phyloP scores from a whole-genome alignment of 2,797 vertebrate genomes.

The Holocentrus rufus region DNA sequence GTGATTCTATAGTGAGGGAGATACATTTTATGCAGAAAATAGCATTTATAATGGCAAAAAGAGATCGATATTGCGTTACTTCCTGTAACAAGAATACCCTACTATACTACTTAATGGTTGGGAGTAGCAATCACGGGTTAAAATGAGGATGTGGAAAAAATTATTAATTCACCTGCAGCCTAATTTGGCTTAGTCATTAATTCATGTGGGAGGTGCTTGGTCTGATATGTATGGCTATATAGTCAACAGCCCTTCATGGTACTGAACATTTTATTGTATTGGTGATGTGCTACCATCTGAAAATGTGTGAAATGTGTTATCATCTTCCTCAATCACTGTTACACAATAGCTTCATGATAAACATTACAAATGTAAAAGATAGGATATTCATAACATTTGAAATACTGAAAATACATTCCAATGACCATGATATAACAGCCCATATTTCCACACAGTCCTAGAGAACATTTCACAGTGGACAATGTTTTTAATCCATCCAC shows the following conservation, averaged over 20 bases:
- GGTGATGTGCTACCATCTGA: not conserved
- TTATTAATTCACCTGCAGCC: not conserved
- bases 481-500: constrained; percentile 71
- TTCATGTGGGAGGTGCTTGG: not conserved
- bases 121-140: not conserved
- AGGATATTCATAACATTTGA: not conserved
- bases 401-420: not conserved
- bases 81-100: not conserved
- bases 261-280: not conserved
- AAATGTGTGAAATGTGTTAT: not conserved
- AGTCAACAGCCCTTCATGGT: not conserved
- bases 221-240: not conserved
- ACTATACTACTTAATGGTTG: not conserved
- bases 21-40: too few species aligned
- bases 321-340: not conserved
- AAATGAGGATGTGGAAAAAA: not conserved
- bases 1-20: not conserved
- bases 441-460: not conserved
- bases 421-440: not conserved
- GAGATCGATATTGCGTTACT: not conserved
- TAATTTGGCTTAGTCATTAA: too few species aligned
- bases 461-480: not conserved
- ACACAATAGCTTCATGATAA: not conserved
- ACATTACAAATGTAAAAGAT: too few species aligned
- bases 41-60: too few species aligned